Evolutionary conservation across 2,888 invertebrate species (phyloP).

Genomic region (Leucozona laternaria): DNA sequence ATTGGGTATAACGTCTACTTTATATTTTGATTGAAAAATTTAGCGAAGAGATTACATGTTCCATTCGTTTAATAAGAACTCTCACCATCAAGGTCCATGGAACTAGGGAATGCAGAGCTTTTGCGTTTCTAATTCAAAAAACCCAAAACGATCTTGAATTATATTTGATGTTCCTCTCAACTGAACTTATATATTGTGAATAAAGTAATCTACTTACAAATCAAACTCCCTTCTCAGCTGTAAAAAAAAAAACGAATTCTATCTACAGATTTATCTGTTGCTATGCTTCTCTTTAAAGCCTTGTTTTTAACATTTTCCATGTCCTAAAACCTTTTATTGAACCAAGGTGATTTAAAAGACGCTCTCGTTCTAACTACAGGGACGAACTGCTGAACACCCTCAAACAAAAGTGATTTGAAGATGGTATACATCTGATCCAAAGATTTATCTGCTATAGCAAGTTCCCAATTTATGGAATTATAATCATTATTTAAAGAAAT

Average conservation of each 20-base stretch:
- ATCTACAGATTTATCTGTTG: not conserved
- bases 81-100: not conserved
- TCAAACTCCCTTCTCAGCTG: not conserved
- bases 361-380: not conserved
- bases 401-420: not conserved
- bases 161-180: not conserved
- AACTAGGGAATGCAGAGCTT: not conserved
- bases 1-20: too few relatives aligned
- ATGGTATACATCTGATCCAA: not conserved
- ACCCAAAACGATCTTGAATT: not conserved
- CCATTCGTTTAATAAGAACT: not conserved
- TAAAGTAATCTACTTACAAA: not conserved
- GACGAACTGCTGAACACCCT: not conserved
- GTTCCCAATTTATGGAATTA: not conserved
- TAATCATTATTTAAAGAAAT: not conserved
- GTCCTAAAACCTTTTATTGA: not conserved
- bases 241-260: not conserved
- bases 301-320: not conserved
- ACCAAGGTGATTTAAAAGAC: not conserved
- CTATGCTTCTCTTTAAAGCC: not conserved
- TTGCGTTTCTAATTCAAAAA: not conserved
- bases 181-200: not conserved
- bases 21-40: too few relatives aligned
- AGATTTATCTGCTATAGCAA: too few relatives aligned
- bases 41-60: not conserved